A percentile compares a stretch with the other conserved stretches of the same genome.
These are phyloP conservation scores for Drosophila multiciliata DNA, from an alignment of 2,888 invertebrate species.

Conservation along the genomic window DNA sequence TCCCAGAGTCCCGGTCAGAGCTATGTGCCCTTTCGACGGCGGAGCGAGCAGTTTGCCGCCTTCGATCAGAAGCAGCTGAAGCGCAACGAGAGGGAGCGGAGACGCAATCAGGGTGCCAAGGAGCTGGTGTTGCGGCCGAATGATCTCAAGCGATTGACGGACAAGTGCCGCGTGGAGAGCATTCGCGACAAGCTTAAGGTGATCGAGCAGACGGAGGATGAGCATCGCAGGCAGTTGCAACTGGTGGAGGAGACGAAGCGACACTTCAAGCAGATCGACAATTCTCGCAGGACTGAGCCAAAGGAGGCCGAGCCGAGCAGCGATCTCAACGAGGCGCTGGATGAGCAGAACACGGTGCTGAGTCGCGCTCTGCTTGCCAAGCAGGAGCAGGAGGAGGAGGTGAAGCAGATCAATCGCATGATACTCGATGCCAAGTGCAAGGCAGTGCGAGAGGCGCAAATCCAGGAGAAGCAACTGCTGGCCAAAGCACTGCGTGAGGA, in stretches of 20 bases:
- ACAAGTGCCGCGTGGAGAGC: conserved; percentile 87
- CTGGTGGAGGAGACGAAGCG: conserved; percentile 87
- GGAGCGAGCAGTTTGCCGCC: conserved; percentile 56
- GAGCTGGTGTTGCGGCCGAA: conserved; percentile 83
- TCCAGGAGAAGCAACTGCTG: conserved; percentile 87
- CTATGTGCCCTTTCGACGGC: conserved; percentile 37
- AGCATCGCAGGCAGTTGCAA: conserved; percentile 85
- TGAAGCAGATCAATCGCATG: conserved; percentile 90
- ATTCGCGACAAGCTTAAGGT: conserved; percentile 85
- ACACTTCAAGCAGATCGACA: conserved; percentile 85
- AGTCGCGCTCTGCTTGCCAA: conserved; percentile 85
- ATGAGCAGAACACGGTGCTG: conserved; percentile 86
- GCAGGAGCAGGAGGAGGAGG: conserved; percentile 87
- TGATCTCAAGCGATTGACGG: conserved; percentile 87
- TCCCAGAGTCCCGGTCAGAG: conserved; percentile 13
- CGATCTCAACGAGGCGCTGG: conserved; percentile 45
- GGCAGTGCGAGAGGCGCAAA: conserved; percentile 93
- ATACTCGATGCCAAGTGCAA: conserved; percentile 94
- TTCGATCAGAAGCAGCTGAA: conserved; percentile 64
- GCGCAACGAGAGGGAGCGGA: conserved; percentile 54
- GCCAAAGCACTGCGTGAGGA: conserved; percentile 80
- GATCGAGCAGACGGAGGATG: conserved; percentile 84
- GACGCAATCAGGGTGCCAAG: conserved; percentile 59
- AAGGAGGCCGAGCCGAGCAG: conserved; percentile 64
- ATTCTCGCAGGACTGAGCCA: conserved; percentile 61